A percentile compares a stretch with the other conserved stretches of the same genome.
phyloP scores from a whole-genome alignment of 2,797 vertebrate species.

The Eulemur mongoz region DNA sequence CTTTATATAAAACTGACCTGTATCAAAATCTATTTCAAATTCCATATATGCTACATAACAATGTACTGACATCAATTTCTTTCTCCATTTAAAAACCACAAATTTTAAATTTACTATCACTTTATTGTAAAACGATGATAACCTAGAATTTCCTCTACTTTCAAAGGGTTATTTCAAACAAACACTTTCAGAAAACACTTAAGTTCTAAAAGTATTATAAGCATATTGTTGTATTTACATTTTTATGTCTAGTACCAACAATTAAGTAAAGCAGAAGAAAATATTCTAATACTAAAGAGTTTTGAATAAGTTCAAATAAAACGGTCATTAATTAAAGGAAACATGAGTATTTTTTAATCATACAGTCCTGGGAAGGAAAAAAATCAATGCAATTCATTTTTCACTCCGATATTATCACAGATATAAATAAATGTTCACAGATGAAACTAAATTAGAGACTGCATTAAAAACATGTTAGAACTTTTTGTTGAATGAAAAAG shows the following conservation, averaged over 20 bases:
- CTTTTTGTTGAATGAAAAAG: not conserved
- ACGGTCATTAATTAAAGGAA: not conserved
- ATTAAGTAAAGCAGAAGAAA: not conserved
- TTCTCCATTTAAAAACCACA: conserved; percentile 7
- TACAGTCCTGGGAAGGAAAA: not conserved
- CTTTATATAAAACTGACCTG: conserved; percentile 13
- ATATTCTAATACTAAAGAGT: not conserved
- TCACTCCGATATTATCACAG: not conserved
- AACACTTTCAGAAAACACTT: conserved; percentile 36
- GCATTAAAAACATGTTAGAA: not conserved
- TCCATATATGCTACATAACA: not conserved
- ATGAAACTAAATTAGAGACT: not conserved
- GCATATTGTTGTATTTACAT: not conserved
- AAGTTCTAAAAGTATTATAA: conserved; percentile 16
- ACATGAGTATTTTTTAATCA: not conserved
- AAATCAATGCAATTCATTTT: not conserved
- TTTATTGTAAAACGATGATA: conserved; percentile 10
- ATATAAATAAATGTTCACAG: not conserved
- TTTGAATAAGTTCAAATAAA: conserved; percentile 11
- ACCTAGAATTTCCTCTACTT: not conserved
- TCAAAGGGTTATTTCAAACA: conserved; percentile 28
- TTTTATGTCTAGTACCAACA: not conserved
- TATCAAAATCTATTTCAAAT: not conserved
- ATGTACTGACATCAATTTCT: not conserved
- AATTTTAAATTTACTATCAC: not conserved